These are phyloP conservation scores for Morone saxatilis DNA, from an alignment of 2,113 vertebrate genomes.

Conservation along the genomic window DNA sequence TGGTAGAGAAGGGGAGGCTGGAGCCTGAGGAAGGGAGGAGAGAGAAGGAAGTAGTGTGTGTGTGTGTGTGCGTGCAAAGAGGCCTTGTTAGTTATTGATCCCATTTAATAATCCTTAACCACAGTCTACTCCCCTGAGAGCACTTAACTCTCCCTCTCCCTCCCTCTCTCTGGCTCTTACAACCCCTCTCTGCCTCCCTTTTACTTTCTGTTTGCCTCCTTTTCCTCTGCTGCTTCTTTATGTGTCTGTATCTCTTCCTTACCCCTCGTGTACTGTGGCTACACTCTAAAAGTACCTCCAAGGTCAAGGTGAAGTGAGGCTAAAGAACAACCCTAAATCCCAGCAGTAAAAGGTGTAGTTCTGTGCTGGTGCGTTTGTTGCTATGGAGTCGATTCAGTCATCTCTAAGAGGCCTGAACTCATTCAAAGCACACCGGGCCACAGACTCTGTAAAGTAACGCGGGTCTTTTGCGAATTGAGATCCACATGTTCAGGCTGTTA, in stretches of 20 bases:
- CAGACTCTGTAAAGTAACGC: background rate
- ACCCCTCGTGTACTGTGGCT: background rate
- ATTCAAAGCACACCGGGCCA: slow-evolving; percentile 8
- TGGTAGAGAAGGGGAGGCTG: slow-evolving; percentile 6
- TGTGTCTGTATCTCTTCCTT: slow-evolving; percentile 31
- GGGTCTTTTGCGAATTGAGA: slow-evolving; percentile 14
- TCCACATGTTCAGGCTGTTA: slow-evolving; percentile 16
- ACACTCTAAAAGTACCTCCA: slow-evolving; percentile 31
- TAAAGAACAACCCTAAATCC: slow-evolving; percentile 60
- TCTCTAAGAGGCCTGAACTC: slow-evolving; percentile 30
- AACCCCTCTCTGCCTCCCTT: slow-evolving; percentile 22
- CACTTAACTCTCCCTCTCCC: slow-evolving; percentile 74
- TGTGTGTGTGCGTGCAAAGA: background rate
- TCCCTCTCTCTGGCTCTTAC: slow-evolving; percentile 34
- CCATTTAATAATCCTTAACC: slow-evolving; percentile 83
- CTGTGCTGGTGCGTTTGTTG: slow-evolving; percentile 31
- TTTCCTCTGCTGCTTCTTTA: slow-evolving; percentile 17
- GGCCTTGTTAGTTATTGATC: slow-evolving; percentile 84
- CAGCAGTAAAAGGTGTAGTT: slow-evolving; percentile 33
- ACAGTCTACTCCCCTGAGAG: slow-evolving; percentile 75
- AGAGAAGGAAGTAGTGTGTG: slow-evolving; percentile 1
- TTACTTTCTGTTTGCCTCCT: slow-evolving; percentile 18
- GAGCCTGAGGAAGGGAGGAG: slow-evolving; percentile 10
- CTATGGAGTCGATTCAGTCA: slow-evolving; percentile 19
- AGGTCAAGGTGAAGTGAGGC: slow-evolving; percentile 60